Evolutionary conservation across 2,113 vertebrate species (phyloP).

Genomic region (Macquaria australasica): DNA sequence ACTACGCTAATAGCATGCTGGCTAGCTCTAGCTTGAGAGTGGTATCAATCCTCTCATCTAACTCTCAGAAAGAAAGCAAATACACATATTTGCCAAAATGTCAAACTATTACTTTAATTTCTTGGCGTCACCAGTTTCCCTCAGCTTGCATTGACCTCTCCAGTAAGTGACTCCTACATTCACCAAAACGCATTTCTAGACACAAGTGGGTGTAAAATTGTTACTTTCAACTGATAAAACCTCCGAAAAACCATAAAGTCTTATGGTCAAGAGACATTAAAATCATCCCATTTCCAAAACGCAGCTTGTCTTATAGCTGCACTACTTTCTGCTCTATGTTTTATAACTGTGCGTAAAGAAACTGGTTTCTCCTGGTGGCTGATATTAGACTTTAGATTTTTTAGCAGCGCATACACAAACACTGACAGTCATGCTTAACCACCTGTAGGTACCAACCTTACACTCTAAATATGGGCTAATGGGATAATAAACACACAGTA

Average conservation of each 20-base stretch:
- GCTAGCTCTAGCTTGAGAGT: not conserved
- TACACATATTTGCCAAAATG: too few relatives aligned
- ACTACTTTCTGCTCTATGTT: not conserved
- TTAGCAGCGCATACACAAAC: not conserved
- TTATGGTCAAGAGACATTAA: too few relatives aligned
- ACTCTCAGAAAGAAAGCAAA: not conserved
- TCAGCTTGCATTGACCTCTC: too few relatives aligned
- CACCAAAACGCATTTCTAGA: too few relatives aligned
- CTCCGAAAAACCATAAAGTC: too few relatives aligned
- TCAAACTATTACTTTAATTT: too few relatives aligned
- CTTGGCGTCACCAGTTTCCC: too few relatives aligned
- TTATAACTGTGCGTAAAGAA: not conserved
- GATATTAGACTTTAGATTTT: not conserved
- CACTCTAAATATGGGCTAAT: conserved; percentile 28
- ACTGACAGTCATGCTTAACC: not conserved
- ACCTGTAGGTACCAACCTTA: not conserved
- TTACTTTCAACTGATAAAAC: too few relatives aligned
- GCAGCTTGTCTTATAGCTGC: not conserved
- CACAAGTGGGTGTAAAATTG: not conserved
- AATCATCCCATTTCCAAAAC: too few relatives aligned
- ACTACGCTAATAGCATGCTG: not conserved
- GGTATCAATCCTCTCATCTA: not conserved
- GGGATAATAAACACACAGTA: not conserved
- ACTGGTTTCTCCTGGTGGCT: not conserved
- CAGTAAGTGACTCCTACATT: too few relatives aligned